phyloP scores from a whole-genome alignment of 1,140 invertebrate genomes.

The Pseudomyrmex dendroicus region DNA sequence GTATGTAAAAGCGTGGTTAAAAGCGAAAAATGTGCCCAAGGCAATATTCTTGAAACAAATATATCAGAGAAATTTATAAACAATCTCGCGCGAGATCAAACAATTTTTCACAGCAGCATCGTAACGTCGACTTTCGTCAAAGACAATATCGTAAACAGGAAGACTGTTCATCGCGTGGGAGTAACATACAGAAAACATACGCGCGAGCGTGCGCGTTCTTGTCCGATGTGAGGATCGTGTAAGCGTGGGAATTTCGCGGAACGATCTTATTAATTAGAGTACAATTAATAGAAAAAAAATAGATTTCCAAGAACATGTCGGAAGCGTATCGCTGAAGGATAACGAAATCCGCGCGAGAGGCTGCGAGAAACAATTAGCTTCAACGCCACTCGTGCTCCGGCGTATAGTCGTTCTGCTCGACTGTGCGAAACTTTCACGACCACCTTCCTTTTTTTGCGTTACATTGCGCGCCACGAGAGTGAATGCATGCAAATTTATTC shows the following conservation, averaged over 20 bases:
- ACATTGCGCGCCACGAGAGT: conserved; percentile 19
- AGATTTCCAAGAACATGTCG: conserved; percentile 48
- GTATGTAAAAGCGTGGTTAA: not conserved
- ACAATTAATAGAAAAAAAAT: conserved; percentile 36
- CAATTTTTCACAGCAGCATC: conserved; percentile 28
- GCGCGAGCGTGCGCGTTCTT: not conserved
- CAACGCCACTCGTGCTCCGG: conserved; percentile 25
- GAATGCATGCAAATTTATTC: conserved; percentile 52
- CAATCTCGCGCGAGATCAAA: not conserved
- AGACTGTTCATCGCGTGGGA: conserved; percentile 28
- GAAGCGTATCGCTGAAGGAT: conserved; percentile 40
- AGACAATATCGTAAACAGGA: conserved; percentile 38
- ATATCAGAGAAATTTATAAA: not conserved
- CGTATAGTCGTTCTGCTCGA: conserved; percentile 56
- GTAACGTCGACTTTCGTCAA: conserved; percentile 11
- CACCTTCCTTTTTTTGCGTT: conserved; percentile 54
- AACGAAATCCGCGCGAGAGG: conserved; percentile 59
- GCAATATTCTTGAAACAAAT: too few relatives aligned
- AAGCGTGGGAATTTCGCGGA: conserved; percentile 4
- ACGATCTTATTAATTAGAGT: conserved; percentile 48
- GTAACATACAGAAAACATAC: conserved; percentile 34
- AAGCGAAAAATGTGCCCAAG: not conserved
- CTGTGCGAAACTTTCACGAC: conserved; percentile 68
- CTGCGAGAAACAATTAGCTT: conserved; percentile 64
- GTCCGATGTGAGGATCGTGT: not conserved